Evolutionary conservation across 2,797 vertebrate genomes (phyloP).

Genomic region (Harpagifer antarcticus): DNA sequence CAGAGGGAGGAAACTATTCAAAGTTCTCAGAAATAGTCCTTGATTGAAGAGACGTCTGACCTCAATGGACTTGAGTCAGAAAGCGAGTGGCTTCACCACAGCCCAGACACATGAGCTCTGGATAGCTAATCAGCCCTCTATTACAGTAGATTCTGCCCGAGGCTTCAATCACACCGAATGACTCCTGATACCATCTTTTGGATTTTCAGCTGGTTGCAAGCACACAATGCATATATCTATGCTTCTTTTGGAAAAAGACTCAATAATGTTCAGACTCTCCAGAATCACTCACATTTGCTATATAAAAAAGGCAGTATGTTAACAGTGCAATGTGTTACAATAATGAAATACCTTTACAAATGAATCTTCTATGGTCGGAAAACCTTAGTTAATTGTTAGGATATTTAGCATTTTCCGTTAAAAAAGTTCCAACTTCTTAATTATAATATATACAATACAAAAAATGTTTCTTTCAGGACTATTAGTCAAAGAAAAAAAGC

Average conservation of each 20-base stretch:
- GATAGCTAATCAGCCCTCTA: conserved; percentile 29
- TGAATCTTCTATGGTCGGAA: background rate
- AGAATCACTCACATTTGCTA: background rate
- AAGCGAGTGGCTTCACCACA: conserved; percentile 38
- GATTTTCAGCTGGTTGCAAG: conserved; percentile 11
- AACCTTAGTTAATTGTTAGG: too few species aligned
- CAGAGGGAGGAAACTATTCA: conserved; percentile 16
- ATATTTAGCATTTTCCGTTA: too few species aligned
- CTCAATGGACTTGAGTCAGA: conserved; percentile 40
- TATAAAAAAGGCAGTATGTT: background rate
- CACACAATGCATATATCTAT: conserved; percentile 4
- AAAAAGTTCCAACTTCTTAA: background rate
- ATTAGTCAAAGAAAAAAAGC: background rate
- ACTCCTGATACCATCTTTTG: conserved; percentile 29
- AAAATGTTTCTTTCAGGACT: background rate
- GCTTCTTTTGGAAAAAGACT: background rate
- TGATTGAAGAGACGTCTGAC: conserved; percentile 32
- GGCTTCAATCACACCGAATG: conserved; percentile 31
- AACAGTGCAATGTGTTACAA: background rate
- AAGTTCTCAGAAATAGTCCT: conserved; percentile 20
- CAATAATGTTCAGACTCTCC: background rate
- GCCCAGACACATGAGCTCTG: conserved; percentile 33
- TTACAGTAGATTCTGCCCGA: background rate
- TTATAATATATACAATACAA: background rate
- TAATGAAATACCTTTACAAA: background rate